A percentile compares a stretch with the other conserved stretches of the same genome.
These are phyloP conservation scores for Nasalis larvatus DNA, from an alignment of 2,113 vertebrate species.

Conservation along the genomic window DNA sequence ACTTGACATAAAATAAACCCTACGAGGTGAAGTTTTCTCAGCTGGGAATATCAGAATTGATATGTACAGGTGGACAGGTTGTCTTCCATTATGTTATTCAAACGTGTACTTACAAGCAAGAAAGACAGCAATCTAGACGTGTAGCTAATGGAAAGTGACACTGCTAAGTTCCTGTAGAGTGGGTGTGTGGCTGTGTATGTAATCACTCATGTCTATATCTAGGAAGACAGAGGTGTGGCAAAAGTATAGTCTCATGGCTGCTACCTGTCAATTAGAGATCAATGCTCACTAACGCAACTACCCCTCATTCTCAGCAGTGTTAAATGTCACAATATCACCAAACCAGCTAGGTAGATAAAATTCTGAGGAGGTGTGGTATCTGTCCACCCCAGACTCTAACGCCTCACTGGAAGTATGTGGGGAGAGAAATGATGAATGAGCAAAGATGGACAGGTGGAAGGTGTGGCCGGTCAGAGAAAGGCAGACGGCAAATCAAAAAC, in stretches of 20 bases:
- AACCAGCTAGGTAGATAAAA: neutral
- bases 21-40: slow-evolving; percentile 57
- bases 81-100: slow-evolving; percentile 35
- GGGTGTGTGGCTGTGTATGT: neutral
- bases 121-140: slow-evolving; percentile 33
- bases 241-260: neutral
- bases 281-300: neutral
- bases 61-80: slow-evolving; percentile 50
- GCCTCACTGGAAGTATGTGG: neutral
- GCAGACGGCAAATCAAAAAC: neutral
- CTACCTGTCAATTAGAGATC: slow-evolving; percentile 1
- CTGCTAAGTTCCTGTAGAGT: neutral
- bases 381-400: neutral
- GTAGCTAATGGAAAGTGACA: slow-evolving; percentile 52
- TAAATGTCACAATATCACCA: neutral
- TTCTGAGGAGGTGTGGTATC: neutral
- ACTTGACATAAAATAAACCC: slow-evolving; percentile 56
- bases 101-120: slow-evolving; percentile 48
- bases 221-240: neutral
- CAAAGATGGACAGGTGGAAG: neutral
- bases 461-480: neutral
- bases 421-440: neutral
- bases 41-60: slow-evolving; percentile 45
- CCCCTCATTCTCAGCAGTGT: neutral
- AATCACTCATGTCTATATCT: slow-evolving; percentile 1